Evolutionary conservation across 1,140 invertebrate species (phyloP).

Genomic region (Amyelois transitella): DNA sequence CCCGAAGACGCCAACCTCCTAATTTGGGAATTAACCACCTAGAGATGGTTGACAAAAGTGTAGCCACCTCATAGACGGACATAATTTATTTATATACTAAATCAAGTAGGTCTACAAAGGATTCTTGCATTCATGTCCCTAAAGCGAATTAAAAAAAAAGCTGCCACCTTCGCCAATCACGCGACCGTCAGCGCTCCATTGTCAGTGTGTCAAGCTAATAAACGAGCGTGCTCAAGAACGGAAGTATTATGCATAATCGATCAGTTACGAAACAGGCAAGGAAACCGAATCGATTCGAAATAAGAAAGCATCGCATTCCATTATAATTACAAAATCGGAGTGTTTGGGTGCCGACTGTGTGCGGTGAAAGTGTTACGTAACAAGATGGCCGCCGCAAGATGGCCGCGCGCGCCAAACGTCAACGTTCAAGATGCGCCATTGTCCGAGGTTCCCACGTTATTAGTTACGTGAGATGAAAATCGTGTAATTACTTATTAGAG

Average conservation of each 20-base stretch:
- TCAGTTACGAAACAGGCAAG: slow-evolving; percentile 28
- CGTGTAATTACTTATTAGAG: slow-evolving; percentile 13
- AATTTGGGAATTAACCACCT: no score
- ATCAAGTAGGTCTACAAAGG: no score
- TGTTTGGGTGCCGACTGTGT: slow-evolving; percentile 22
- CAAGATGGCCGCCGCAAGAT: slow-evolving; percentile 22
- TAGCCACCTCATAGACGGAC: no score
- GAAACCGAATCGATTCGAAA: slow-evolving; percentile 46
- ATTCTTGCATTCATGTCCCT: no score
- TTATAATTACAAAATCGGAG: slow-evolving; percentile 55
- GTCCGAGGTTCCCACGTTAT: slow-evolving; percentile 7
- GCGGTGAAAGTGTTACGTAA: slow-evolving; percentile 51
- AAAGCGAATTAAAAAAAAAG: no score
- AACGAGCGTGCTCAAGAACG: slow-evolving; percentile 27
- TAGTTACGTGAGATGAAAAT: slow-evolving; percentile 12
- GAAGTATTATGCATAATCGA: slow-evolving; percentile 36
- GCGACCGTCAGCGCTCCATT: neutral
- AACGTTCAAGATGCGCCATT: neutral
- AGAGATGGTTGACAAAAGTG: no score
- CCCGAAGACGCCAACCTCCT: no score
- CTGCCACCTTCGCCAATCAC: no score
- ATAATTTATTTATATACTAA: no score
- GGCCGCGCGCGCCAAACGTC: neutral
- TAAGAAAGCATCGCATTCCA: slow-evolving; percentile 54
- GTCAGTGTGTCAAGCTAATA: slow-evolving; percentile 5